Evolutionary conservation across 2,797 vertebrate genomes (phyloP), one percentile per base, ranked within the genome.

Genomic region (Lutjanus argentimaculatus): DNA sequence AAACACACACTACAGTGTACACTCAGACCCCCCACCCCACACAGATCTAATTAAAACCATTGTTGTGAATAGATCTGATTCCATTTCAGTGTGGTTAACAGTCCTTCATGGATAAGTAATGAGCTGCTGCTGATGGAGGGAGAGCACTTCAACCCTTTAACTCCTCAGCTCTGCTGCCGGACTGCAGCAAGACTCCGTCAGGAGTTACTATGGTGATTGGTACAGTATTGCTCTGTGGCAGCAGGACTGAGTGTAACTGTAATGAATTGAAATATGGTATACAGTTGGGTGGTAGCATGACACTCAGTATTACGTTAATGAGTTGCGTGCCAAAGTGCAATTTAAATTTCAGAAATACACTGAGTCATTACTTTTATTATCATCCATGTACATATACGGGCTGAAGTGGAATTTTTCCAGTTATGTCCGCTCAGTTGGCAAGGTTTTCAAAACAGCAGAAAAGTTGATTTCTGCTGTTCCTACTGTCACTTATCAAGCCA

Each of bases 21-120:
- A 63, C 63, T 51, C 63, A 58, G 22, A 15, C 10, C 51, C 69
- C 71, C 55, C 64, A 63, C 45, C 59, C 63, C 88, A 83, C 72
- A 80, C 17, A 90, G 80, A 93, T 89, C 88, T 87, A 94, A 93
- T 95, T 95, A 91, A 94, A 94, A 91, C 87, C 86, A 85, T 90
- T 93, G 86, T 93, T 89, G 89, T 93, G 87, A 92, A 93, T 90
- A 93, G 89, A 92, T 92, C 89, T 92, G 90, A 92, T 94, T 95
- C 92, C 93, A 94, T 91, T 91, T 93, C 89, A 88, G 89, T 93
- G 91, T 84, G 86, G 91, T 92, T 92, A 94, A 92, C 94, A 91
- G 91, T 87, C 83, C 89, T 93, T 94, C 91, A 92, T 94, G 91
- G 92, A 93, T 95, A 94, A 94, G 89, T 94, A 93, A 95, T 93